A percentile compares a stretch with the other conserved stretches of the same genome.
Conservation (phyloP, 2,888 invertebrate species). For the Calameuta idolon region DNA sequence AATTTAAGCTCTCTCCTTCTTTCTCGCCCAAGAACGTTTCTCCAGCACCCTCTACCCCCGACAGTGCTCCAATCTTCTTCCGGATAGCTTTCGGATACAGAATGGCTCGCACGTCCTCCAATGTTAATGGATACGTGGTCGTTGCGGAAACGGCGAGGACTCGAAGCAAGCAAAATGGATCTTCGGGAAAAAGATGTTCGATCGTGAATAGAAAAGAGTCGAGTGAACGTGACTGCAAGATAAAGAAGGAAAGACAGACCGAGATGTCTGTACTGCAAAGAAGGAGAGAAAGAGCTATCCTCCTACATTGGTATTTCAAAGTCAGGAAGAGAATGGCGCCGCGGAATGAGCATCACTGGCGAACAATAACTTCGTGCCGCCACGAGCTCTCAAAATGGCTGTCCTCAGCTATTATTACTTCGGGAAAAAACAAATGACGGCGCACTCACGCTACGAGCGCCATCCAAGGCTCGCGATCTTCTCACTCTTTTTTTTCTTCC, state of each 20-base stretch:
- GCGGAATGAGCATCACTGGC: conserved; percentile 48
- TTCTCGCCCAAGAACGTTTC: conserved; percentile 26
- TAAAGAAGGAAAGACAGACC: not conserved
- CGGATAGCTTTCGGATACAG: not conserved
- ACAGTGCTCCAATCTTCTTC: conserved; percentile 6
- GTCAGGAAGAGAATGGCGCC: conserved; percentile 26
- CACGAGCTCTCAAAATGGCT: conserved; percentile 66
- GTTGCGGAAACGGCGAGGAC: not conserved
- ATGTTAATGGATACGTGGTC: not conserved
- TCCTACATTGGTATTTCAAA: not conserved
- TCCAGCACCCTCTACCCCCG: conserved; percentile 18
- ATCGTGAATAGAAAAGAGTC: not conserved
- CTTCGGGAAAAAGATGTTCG: not conserved
- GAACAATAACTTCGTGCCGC: conserved; percentile 66
- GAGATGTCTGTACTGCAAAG: not conserved
- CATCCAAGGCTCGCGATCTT: not conserved
- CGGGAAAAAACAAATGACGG: conserved; percentile 58
- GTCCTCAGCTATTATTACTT: conserved; percentile 67
- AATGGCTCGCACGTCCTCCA: not conserved
- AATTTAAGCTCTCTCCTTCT: conserved; percentile 28
- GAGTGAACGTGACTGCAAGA: not conserved
- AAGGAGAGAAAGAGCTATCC: conserved; percentile 12
- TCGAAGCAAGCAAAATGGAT: not conserved
- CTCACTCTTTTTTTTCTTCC: not conserved
- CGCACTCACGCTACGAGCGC: conserved; percentile 48